Conservation (phyloP, 2,113 vertebrate genomes). For the Chloropsis cyanopogon region DNA sequence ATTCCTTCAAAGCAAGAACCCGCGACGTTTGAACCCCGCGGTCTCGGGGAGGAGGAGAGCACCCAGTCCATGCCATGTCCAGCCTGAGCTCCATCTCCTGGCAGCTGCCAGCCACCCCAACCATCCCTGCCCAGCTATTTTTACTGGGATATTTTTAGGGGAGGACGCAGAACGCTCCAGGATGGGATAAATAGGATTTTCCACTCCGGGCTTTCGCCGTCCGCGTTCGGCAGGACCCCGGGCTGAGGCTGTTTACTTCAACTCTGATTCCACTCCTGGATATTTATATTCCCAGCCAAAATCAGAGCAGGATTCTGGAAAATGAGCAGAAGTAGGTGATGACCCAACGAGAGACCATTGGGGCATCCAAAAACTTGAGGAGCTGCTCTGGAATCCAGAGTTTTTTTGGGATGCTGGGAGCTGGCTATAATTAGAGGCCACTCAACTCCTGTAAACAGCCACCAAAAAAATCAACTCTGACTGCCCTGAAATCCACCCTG, state of each 20-base stretch:
- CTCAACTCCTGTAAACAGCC: background rate
- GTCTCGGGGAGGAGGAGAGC: background rate
- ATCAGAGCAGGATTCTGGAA: slow-evolving; percentile 31
- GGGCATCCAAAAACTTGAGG: background rate
- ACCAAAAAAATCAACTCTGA: background rate
- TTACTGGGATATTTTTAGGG: background rate
- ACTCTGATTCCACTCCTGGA: slow-evolving; percentile 42
- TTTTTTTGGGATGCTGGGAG: slow-evolving; percentile 27
- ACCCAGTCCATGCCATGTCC: background rate
- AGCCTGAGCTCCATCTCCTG: background rate
- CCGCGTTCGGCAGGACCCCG: background rate
- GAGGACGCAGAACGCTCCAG: background rate
- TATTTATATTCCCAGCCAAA: slow-evolving; percentile 52
- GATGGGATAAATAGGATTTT: background rate
- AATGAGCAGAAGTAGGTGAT: slow-evolving; percentile 28
- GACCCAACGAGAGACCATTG: background rate
- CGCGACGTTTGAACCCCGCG: background rate
- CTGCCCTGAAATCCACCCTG: background rate
- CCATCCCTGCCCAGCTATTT: background rate
- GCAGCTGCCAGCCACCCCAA: background rate
- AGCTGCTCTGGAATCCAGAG: background rate
- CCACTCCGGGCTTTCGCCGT: background rate
- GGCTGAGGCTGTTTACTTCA: slow-evolving; percentile 4
- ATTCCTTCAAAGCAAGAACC: background rate
- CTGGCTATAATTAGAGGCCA: background rate